These are phyloP conservation scores for Meliscaeva auricollis DNA, from an alignment of 2,888 invertebrate species.

Conservation along the genomic window DNA sequence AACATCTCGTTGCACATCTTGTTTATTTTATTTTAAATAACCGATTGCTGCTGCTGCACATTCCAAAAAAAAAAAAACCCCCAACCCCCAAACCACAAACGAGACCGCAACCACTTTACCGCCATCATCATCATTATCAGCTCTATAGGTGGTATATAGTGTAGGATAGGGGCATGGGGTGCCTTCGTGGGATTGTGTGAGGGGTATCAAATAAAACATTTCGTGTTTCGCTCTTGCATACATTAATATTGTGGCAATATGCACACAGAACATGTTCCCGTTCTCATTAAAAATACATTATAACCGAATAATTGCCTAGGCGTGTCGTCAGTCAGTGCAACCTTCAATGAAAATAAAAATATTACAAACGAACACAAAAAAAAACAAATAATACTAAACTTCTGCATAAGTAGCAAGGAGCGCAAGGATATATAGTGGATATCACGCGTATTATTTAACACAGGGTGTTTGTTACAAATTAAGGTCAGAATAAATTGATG, in stretches of 20 bases:
- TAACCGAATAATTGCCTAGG: conserved; percentile 69
- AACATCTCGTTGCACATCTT: conserved; percentile 68
- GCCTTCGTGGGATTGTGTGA: not conserved
- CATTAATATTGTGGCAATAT: conserved; percentile 56
- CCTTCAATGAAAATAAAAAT: not conserved
- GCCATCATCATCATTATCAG: conserved; percentile 53
- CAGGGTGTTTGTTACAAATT: not conserved
- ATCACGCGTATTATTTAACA: conserved; percentile 3
- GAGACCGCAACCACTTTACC: conserved; percentile 58
- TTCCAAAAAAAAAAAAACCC: conserved; percentile 12
- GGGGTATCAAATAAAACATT: conserved; percentile 78
- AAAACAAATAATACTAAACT: conserved; percentile 26
- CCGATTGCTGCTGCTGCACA: conserved; percentile 46
- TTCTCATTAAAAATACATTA: conserved; percentile 75
- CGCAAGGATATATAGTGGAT: not conserved
- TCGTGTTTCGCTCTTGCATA: conserved; percentile 57
- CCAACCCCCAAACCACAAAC: conserved; percentile 54
- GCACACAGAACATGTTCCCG: conserved; percentile 31
- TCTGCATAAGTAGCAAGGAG: conserved; percentile 44
- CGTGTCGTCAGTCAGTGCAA: conserved; percentile 31
- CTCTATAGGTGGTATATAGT: conserved; percentile 13
- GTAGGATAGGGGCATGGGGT: conserved; percentile 44
- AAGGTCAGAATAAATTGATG: conserved; percentile 6
- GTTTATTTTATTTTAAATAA: conserved; percentile 72
- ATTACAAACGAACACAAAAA: not conserved